Conservation (phyloP, 1,140 invertebrate genomes). For the Sycophaga agraensis region DNA sequence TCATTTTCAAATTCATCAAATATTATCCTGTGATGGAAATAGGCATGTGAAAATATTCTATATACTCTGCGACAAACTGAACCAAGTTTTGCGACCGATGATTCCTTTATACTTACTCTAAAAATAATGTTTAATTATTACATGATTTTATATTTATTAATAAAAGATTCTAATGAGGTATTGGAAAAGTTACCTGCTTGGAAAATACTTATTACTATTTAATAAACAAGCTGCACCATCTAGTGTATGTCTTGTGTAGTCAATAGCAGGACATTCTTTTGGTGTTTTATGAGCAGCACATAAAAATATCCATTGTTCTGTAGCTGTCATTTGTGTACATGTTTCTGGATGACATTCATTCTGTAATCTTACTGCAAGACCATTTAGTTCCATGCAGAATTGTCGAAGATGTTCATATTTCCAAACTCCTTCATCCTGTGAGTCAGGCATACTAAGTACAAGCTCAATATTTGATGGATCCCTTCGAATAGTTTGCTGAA, state of each 20-base stretch:
- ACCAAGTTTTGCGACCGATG: constrained; percentile 95
- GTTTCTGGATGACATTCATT: constrained; percentile 94
- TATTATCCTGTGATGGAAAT: constrained; percentile 94
- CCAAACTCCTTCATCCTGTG: constrained; percentile 99
- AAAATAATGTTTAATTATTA: constrained; percentile 45
- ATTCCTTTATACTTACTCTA: constrained; percentile 98
- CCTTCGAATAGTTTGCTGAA: constrained; percentile 94
- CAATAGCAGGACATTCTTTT: constrained; percentile 99
- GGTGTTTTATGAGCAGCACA: constrained; percentile 99
- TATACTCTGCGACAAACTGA: constrained; percentile 98
- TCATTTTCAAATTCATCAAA: constrained; percentile 99
- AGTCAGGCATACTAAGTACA: constrained; percentile 93
- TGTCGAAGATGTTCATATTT: constrained; percentile 99
- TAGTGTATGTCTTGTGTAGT: constrained; percentile 98
- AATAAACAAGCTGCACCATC: constrained; percentile 98
- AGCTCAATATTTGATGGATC: constrained; percentile 92
- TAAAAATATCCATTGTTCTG: constrained; percentile 99
- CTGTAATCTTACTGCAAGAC: constrained; percentile 89
- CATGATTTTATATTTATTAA: constrained; percentile 7
- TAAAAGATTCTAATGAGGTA: neutral
- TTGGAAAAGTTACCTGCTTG: constrained; percentile 76
- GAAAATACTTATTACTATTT: constrained; percentile 99
- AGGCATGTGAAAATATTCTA: constrained; percentile 99
- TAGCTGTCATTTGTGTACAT: constrained; percentile 99
- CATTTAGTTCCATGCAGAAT: constrained; percentile 99